Evolutionary conservation across 2,113 vertebrate species (phyloP).

Genomic region (Chaetops frenatus): DNA sequence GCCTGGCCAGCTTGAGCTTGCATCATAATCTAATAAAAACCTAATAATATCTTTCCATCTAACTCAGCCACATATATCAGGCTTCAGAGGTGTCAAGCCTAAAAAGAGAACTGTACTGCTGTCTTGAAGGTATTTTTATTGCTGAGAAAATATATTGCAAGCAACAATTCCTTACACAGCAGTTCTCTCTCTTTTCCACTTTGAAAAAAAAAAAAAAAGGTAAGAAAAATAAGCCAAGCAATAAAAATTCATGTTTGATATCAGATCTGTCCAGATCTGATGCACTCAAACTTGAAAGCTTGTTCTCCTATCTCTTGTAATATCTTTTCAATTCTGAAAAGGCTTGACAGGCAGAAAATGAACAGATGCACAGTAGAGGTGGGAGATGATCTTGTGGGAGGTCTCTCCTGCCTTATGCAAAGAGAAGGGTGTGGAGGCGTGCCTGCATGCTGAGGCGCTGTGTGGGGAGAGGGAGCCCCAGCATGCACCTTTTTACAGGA

Average conservation of each 20-base stretch:
- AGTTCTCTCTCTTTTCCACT: not conserved
- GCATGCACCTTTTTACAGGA: not conserved
- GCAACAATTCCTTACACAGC: not conserved
- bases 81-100: not conserved
- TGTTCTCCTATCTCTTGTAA: not conserved
- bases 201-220: not conserved
- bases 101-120: not conserved
- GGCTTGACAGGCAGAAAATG: slow-evolving; percentile 21
- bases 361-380: slow-evolving; percentile 42
- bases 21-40: slow-evolving; percentile 27
- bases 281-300: not conserved
- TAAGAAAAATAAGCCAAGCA: not conserved
- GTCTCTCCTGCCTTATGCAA: not conserved
- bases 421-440: not conserved
- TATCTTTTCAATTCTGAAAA: not conserved
- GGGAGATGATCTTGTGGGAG: slow-evolving; percentile 45
- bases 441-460: not conserved
- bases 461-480: not conserved
- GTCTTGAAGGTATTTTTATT: not conserved
- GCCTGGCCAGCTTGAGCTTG: not conserved
- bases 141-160: not conserved
- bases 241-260: not conserved
- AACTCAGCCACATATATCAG: not conserved
- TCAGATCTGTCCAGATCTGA: not conserved
- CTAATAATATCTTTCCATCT: not conserved